Conservation (phyloP, 2,113 vertebrate species). For the Mobula hypostoma region DNA sequence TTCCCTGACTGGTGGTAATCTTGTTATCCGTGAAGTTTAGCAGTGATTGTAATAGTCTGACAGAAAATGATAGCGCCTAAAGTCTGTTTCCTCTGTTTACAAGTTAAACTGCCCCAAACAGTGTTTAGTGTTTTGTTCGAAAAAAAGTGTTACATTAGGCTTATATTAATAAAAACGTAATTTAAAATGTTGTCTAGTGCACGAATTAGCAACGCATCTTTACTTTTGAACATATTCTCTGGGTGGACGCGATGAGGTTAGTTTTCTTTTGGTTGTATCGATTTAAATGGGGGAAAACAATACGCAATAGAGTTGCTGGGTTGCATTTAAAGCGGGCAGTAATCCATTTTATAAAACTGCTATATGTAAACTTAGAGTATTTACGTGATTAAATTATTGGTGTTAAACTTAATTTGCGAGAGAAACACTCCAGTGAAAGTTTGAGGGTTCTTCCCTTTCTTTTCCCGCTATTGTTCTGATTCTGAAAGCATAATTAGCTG, state of each 20-base stretch:
- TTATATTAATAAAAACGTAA: background rate
- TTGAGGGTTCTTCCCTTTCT: background rate
- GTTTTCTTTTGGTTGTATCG: background rate
- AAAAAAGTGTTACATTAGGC: background rate
- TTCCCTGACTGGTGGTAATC: background rate
- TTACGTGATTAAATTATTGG: background rate
- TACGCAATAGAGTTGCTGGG: background rate
- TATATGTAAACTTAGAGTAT: background rate
- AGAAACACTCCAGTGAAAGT: background rate
- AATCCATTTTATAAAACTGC: background rate
- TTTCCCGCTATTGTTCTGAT: background rate
- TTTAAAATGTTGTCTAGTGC: background rate
- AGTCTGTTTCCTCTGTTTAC: background rate
- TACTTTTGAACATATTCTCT: background rate
- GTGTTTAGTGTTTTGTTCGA: background rate
- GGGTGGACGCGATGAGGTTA: background rate
- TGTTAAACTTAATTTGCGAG: background rate
- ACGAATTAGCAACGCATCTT: background rate
- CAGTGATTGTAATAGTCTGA: too few species aligned
- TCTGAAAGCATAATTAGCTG: background rate
- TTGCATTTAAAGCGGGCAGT: background rate
- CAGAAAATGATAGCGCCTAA: too few species aligned
- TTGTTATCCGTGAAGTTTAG: background rate
- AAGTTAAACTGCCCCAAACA: too few species aligned
- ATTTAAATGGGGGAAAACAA: background rate